Conservation (phyloP, 2,113 vertebrate genomes). For the Caloenas nicobarica region DNA sequence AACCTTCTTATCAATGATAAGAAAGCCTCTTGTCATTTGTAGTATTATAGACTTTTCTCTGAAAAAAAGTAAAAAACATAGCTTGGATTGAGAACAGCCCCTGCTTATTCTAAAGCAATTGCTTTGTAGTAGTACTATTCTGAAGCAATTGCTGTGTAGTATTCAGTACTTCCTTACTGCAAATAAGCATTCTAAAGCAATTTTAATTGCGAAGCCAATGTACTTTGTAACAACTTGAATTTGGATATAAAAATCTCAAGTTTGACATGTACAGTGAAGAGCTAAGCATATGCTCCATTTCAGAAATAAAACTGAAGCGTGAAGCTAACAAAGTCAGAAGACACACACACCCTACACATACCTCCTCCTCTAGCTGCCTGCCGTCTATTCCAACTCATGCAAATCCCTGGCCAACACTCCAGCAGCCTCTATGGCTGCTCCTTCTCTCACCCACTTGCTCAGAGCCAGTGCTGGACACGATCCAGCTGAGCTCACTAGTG, state of each 20-base stretch:
- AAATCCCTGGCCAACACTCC: background rate
- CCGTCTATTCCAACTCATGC: background rate
- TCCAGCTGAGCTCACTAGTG: background rate
- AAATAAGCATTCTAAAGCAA: background rate
- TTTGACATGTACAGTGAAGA: background rate
- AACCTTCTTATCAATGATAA: background rate
- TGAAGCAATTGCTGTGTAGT: background rate
- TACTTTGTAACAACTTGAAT: background rate
- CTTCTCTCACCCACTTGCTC: background rate
- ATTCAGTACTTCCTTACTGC: background rate
- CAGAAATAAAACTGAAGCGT: conserved; percentile 44
- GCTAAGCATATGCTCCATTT: conserved; percentile 50
- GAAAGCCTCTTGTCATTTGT: background rate
- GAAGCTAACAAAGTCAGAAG: conserved; percentile 20
- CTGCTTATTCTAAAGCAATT: background rate
- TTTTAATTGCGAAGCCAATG: background rate
- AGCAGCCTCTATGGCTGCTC: background rate
- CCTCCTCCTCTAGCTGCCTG: conserved; percentile 9
- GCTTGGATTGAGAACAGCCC: background rate
- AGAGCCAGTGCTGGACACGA: background rate
- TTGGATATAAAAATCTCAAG: background rate
- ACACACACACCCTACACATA: background rate
- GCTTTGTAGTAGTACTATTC: background rate
- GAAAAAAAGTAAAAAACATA: background rate
- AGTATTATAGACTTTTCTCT: background rate